A percentile compares a stretch with the other conserved stretches of the same genome.
These are phyloP conservation scores for Anarsia innoxiella DNA, from an alignment of 2,888 invertebrate species.

Conservation along the genomic window DNA sequence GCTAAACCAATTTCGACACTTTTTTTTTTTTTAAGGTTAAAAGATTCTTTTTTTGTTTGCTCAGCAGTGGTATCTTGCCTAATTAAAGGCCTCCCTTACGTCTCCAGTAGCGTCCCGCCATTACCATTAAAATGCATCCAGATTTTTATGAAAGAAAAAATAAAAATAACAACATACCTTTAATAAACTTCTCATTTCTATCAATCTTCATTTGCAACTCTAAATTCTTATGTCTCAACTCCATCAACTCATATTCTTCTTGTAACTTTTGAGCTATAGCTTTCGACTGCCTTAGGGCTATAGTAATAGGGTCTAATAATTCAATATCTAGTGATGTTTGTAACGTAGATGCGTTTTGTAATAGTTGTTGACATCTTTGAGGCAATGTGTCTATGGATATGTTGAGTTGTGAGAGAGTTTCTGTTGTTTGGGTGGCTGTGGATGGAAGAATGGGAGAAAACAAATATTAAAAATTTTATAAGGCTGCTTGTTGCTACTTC, in stretches of 20 bases:
- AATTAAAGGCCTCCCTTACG: no score
- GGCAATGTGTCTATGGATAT: conserved; percentile 47
- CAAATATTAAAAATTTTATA: no score
- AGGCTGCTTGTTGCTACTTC: no score
- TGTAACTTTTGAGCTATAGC: conserved; percentile 37
- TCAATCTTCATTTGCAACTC: conserved; percentile 50
- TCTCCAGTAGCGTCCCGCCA: no score
- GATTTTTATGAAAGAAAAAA: no score
- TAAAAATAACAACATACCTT: no score
- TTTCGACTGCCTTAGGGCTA: conserved; percentile 40
- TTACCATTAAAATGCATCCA: no score
- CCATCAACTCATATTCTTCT: conserved; percentile 53
- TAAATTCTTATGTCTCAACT: conserved; percentile 48
- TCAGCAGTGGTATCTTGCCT: no score
- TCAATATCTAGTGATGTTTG: conserved; percentile 33
- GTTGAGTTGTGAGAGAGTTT: conserved; percentile 45
- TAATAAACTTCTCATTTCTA: conserved; percentile 41
- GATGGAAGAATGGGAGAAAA: no score
- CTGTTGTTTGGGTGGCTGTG: conserved; percentile 36
- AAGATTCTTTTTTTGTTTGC: no score
- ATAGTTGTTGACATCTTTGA: conserved; percentile 44
- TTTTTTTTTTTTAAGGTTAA: no score
- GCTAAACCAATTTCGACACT: no score
- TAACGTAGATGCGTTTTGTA: conserved; percentile 32
- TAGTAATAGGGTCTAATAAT: conserved; percentile 41